Conservation (phyloP, 2,113 vertebrate genomes). For the Albula goreensis region DNA sequence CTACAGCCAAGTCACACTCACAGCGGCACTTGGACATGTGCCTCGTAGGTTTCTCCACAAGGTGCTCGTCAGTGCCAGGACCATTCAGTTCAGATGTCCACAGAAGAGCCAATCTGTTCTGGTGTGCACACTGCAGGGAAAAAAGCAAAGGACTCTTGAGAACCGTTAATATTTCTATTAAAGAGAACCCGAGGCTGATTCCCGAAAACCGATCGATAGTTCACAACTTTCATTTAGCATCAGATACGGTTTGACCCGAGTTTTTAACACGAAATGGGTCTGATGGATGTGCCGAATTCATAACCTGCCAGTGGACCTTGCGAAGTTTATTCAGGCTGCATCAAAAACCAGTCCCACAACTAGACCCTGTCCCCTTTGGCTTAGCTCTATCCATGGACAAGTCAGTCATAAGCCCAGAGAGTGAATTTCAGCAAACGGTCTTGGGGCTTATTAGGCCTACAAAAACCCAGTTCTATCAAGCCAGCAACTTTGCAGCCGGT, state of each 20-base stretch:
- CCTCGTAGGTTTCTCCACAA: constrained; percentile 3
- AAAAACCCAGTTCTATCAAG: neutral
- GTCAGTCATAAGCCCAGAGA: neutral
- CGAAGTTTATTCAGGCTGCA: neutral
- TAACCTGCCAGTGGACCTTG: neutral
- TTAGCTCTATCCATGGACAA: neutral
- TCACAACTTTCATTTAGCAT: neutral
- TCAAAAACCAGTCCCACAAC: neutral
- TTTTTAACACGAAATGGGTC: neutral
- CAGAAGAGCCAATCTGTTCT: neutral
- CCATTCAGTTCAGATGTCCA: neutral
- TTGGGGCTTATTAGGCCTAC: neutral
- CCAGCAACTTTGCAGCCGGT: no score
- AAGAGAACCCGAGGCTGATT: neutral
- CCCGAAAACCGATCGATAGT: neutral
- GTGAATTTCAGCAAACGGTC: neutral
- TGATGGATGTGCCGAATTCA: neutral
- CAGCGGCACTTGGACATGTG: constrained; percentile 8
- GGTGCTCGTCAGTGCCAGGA: neutral
- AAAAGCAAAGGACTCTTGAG: neutral
- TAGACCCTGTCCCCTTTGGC: neutral
- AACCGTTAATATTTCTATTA: neutral
- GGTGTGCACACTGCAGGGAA: neutral
- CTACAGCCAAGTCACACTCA: neutral
- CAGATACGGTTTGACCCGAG: no score